Evolutionary conservation across 2,888 invertebrate species (phyloP), one percentile per base, ranked within the genome.

Genomic region (Philereme vetulata): DNA sequence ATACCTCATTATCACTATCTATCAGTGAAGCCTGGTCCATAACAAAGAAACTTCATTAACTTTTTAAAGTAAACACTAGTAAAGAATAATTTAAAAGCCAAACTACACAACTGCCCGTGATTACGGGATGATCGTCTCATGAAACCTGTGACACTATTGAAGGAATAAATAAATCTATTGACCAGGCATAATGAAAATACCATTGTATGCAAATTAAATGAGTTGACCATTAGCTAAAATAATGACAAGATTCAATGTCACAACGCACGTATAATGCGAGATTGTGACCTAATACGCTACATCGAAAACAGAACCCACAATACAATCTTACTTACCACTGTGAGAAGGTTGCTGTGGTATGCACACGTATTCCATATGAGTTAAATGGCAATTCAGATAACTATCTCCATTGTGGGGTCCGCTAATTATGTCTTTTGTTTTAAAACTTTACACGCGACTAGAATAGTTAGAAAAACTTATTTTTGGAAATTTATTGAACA

Each of bases 201-300:
- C 73, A 90, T 88, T 89, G 85, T 88, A 90, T 89, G 90, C 89
- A 87, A 91, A 91, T 89, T 55, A 86, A 80, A 84, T 75, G 68
- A 78, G 60, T 78, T 77, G 78, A 81, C 79, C 80, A 84, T 80
- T 84, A 84, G 84, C 83, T 70, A 49, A 80, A 68, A 82, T 78
- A 76, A 78, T 78, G 70, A 72, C 78, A 78, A 69, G 70, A 74
- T 75, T 76, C 78, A 66, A 74, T 47, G 69, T 76, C 71, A 78
- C 74, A 80, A 80, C 73, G 77, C 76, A 78, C 78, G 72, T 73
- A 75, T 73, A 74, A 68, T 70, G 70, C 65, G 71, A 71, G 72
- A 81, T 76, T 82, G 81, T 80, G 77, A 82, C 78, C 73, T 68
- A 75, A 71, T 73, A 70, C 67, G 70, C 79, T 82, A 78, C 77